Evolutionary conservation across 1,140 invertebrate species (phyloP), one percentile per base, ranked within the genome.

Genomic region (Hycleus cichorii): DNA sequence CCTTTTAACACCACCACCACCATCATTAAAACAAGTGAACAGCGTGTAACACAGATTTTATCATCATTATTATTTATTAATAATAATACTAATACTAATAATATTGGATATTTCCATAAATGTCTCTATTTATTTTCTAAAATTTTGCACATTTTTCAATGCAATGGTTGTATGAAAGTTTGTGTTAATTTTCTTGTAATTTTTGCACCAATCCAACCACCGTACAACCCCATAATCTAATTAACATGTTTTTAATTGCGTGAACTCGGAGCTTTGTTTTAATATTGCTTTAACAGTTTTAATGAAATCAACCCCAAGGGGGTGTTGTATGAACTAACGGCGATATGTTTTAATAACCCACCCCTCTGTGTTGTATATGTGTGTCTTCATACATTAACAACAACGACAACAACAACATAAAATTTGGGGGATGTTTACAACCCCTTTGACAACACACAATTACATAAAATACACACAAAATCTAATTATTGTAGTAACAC

Each of bases 271-370:
- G 26, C 53, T 42, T 10, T 54, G 57, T 54, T 59, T 59, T 59
- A 59, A 59, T 59, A 59, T 49, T 47, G 47, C 49, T 25, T 59
- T 45, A 49, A 47, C 57, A 39, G 57, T 54, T 42, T 53, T 59
- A 59, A 59, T 59, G 50, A 59, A 59, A 59, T 54, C 44, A 54
- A 54, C 57, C 50, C 57, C 50, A 32, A 32, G 4, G 32, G 32
- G 32, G 32, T 18, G 18, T 18, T 18, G 32, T 32, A 32, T 32
- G 18, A 18, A 18, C 18, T 25, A 18, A 50, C 48, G 43, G 50
- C 45, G 47, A 59, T 59, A 59, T 51, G 52, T 59, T 59, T 59
- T 59, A 59, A 59, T 59, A 59, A 59, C 27, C 40, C 50, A 48
- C 50, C 50, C 50, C 46, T 18, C 11, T 32, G 32, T 32, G 32